Conservation (phyloP, 2,797 vertebrate genomes). For the Acanthornis magna region DNA sequence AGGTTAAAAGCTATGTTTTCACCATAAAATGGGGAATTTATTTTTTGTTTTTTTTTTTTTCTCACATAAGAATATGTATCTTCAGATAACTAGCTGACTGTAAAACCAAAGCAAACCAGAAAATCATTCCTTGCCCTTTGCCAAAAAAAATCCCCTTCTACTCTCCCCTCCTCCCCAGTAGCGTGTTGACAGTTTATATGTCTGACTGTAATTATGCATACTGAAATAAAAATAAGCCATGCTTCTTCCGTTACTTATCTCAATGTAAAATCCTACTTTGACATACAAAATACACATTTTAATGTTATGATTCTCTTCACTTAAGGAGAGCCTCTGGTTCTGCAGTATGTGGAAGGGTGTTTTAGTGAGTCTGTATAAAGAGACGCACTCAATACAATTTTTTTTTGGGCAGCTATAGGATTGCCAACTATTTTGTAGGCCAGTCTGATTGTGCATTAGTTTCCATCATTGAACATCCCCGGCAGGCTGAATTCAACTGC, state of each 20-base stretch:
- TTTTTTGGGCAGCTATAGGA: neutral
- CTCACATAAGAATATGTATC: neutral
- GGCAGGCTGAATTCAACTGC: neutral
- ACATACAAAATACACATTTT: neutral
- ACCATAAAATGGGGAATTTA: neutral
- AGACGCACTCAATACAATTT: neutral
- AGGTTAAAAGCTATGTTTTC: neutral
- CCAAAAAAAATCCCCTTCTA: neutral
- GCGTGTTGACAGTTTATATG: neutral
- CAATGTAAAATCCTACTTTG: neutral
- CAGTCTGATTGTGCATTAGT: neutral
- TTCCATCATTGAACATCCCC: neutral
- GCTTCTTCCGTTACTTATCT: conserved; percentile 6
- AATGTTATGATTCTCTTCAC: neutral
- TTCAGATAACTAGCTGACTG: neutral
- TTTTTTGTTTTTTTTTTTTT: neutral
- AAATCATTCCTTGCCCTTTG: neutral
- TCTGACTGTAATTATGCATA: neutral
- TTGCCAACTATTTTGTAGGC: neutral
- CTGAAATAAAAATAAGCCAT: conserved; percentile 26
- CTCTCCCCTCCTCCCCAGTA: neutral
- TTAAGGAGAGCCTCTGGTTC: neutral
- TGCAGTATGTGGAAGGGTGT: neutral
- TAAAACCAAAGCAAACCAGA: conserved; percentile 15
- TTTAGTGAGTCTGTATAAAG: neutral